These are phyloP conservation scores for Callimorpha dominula DNA, from an alignment of 2,888 invertebrate genomes.

Conservation along the genomic window DNA sequence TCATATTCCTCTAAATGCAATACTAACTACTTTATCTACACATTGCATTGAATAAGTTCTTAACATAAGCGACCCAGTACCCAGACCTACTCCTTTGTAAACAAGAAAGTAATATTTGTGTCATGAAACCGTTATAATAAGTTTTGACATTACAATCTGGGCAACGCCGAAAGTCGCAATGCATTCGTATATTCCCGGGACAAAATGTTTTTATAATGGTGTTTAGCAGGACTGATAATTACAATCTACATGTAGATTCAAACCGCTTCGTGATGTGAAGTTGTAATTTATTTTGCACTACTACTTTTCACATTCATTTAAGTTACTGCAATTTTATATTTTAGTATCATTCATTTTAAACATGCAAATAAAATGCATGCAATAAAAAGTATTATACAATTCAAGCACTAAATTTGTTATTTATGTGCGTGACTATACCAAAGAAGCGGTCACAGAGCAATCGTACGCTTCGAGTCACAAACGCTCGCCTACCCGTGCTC, in stretches of 20 bases:
- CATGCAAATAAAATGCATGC: too few species aligned
- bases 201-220: background rate
- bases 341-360: too few species aligned
- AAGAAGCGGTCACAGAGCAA: background rate
- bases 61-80: background rate
- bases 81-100: constrained; percentile 14
- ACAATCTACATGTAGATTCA: too few species aligned
- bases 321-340: too few species aligned
- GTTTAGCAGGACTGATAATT: background rate
- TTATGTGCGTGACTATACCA: background rate
- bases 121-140: constrained; percentile 36
- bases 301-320: too few species aligned
- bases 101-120: constrained; percentile 38
- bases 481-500: background rate
- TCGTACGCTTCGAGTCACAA: background rate
- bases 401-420: background rate
- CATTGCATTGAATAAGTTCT: background rate
- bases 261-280: too few species aligned
- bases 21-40: background rate
- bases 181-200: background rate
- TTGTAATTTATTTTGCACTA: too few species aligned
- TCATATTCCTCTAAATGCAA: background rate
- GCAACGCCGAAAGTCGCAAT: background rate
- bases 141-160: constrained; percentile 46
- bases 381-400: background rate